A percentile compares a stretch with the other conserved stretches of the same genome.
phyloP scores from a whole-genome alignment of 2,888 invertebrate species.

The Invenusta paracnida region DNA sequence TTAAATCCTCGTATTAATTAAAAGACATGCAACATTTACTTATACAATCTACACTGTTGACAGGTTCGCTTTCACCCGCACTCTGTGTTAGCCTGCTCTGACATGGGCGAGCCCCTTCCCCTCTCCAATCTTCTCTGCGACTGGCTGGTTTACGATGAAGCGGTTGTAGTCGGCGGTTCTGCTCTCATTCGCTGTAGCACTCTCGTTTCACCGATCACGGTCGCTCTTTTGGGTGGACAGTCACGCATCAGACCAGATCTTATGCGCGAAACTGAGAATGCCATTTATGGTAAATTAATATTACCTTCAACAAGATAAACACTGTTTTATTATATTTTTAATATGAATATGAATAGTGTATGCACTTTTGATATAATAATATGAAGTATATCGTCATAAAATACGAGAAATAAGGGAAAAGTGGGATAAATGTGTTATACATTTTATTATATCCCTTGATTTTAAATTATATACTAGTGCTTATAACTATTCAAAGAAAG shows the following conservation, averaged over 20 bases:
- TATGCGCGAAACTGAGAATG: conserved; percentile 37
- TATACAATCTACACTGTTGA: too few species aligned
- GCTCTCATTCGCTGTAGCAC: conserved; percentile 76
- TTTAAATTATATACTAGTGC: too few species aligned
- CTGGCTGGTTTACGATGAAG: conserved; percentile 82
- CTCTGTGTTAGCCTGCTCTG: conserved; percentile 64
- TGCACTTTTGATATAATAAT: too few species aligned
- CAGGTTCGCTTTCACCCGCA: conserved; percentile 67
- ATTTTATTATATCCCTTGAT: too few species aligned
- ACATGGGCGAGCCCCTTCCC: conserved; percentile 48
- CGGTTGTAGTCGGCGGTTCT: conserved; percentile 67
- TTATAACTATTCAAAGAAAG: too few species aligned
- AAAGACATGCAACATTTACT: too few species aligned
- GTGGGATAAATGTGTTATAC: too few species aligned
- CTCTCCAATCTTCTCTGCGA: conserved; percentile 68
- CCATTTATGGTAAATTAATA: background rate
- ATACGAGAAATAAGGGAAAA: too few species aligned
- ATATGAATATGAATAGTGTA: too few species aligned
- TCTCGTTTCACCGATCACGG: conserved; percentile 73
- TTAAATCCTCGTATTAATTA: too few species aligned
- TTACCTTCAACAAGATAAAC: background rate
- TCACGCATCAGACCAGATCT: conserved; percentile 50
- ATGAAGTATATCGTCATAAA: too few species aligned
- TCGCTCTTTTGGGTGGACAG: conserved; percentile 75
- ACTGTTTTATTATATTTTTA: too few species aligned